Conservation (phyloP, 2,888 invertebrate species). For the Ophioninae sp. region DNA sequence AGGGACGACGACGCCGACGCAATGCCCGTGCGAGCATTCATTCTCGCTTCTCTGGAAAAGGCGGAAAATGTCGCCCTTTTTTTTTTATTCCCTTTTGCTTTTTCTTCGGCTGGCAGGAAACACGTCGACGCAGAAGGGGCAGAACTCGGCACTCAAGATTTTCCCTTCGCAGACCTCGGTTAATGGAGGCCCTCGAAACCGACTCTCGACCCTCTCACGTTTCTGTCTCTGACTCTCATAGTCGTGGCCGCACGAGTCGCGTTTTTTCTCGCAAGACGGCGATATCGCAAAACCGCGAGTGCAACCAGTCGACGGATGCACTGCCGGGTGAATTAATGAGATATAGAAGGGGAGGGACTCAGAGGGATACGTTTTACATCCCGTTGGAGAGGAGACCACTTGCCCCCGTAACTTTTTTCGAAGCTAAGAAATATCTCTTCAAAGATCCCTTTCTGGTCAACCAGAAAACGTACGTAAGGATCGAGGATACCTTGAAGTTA, state of each 20-base stretch:
- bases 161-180: background rate
- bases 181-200: background rate
- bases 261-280: conserved; percentile 38
- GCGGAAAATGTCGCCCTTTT: conserved; percentile 71
- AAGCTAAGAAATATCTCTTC: conserved; percentile 70
- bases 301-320: conserved; percentile 40
- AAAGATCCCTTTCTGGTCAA: background rate
- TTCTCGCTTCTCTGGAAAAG: conserved; percentile 69
- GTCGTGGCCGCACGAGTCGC: conserved; percentile 16
- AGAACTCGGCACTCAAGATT: background rate
- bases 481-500: background rate
- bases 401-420: conserved; percentile 72
- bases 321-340: conserved; percentile 18
- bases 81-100: conserved; percentile 40
- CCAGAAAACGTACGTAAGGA: background rate
- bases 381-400: conserved; percentile 43
- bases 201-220: background rate
- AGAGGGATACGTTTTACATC: conserved; percentile 55
- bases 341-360: conserved; percentile 39
- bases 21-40: background rate
- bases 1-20: background rate
- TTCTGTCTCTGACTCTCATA: background rate
- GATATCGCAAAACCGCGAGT: conserved; percentile 46
- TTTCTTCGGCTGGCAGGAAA: conserved; percentile 22
- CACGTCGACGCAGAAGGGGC: background rate